Conservation (phyloP, 2,888 invertebrate species). For the Watsonalla cultraria region DNA sequence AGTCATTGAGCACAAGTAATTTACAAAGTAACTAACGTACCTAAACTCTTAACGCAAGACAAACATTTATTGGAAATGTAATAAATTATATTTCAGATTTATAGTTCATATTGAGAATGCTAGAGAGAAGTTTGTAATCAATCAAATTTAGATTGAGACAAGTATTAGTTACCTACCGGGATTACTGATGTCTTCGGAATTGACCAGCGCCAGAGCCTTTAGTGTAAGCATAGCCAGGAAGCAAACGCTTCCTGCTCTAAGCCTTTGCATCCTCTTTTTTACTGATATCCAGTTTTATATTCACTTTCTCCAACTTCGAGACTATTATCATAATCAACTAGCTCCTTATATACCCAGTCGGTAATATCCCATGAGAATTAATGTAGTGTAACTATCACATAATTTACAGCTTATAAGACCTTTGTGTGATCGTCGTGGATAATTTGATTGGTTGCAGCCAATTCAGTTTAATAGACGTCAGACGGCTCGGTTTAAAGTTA, state of each 20-base stretch:
- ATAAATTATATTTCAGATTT: too few relatives aligned
- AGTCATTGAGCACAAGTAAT: too few relatives aligned
- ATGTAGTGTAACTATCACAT: slow-evolving; percentile 5
- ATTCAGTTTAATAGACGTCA: neutral
- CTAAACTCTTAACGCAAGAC: too few relatives aligned
- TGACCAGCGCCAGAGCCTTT: slow-evolving; percentile 15
- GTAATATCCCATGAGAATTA: slow-evolving; percentile 16
- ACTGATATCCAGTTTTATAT: slow-evolving; percentile 1
- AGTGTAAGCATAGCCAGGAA: slow-evolving; percentile 25
- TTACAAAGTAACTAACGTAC: too few relatives aligned
- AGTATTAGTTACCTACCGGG: slow-evolving; percentile 15
- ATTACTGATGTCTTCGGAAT: slow-evolving; percentile 22
- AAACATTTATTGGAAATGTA: too few relatives aligned
- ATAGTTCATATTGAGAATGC: slow-evolving; percentile 4
- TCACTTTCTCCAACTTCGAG: neutral
- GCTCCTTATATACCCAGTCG: slow-evolving; percentile 7
- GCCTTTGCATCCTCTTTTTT: slow-evolving; percentile 4
- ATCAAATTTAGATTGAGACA: neutral
- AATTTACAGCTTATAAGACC: slow-evolving; percentile 22
- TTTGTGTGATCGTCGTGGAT: slow-evolving; percentile 7
- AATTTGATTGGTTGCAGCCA: slow-evolving; percentile 10
- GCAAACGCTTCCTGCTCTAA: slow-evolving; percentile 18
- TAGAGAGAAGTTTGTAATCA: neutral
- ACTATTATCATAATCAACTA: neutral
- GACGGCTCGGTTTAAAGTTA: neutral